A percentile compares a stretch with the other conserved stretches of the same genome.
Conservation (phyloP, 1,140 invertebrate species). For the Anastatus disparis region DNA sequence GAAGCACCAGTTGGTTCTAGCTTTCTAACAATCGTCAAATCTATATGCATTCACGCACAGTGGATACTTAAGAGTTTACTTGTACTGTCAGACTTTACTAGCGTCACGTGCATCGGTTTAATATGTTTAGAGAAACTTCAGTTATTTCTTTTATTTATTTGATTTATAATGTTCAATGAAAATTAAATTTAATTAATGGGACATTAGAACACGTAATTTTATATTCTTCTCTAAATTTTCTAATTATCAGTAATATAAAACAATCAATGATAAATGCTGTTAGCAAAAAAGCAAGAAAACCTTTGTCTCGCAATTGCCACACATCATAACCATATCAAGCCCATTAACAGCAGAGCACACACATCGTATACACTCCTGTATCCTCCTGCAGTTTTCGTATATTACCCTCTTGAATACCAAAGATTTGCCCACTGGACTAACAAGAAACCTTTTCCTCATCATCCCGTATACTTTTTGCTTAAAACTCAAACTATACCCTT, state of each 20-base stretch:
- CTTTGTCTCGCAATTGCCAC: conserved; percentile 18
- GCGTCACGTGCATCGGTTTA: neutral
- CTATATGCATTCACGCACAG: neutral
- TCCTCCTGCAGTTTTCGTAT: too few species aligned
- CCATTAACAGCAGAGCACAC: conserved; percentile 28
- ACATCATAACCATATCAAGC: conserved; percentile 27
- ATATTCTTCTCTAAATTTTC: too few species aligned
- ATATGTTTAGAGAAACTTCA: too few species aligned
- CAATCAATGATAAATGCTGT: too few species aligned
- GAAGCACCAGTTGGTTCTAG: conserved; percentile 54
- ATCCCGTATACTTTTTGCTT: neutral
- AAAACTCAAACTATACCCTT: neutral
- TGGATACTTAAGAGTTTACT: too few species aligned
- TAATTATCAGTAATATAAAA: too few species aligned
- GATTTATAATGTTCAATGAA: too few species aligned
- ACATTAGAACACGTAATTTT: too few species aligned
- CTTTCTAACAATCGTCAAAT: neutral
- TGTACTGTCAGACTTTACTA: too few species aligned
- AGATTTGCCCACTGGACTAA: neutral
- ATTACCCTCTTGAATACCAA: conserved; percentile 39
- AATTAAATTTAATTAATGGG: too few species aligned
- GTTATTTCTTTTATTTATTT: too few species aligned
- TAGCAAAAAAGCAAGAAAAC: neutral
- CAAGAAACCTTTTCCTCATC: neutral
- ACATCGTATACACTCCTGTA: conserved; percentile 10